Evolutionary conservation across 2,113 vertebrate species (phyloP).

Genomic region (Alouatta palliata): DNA sequence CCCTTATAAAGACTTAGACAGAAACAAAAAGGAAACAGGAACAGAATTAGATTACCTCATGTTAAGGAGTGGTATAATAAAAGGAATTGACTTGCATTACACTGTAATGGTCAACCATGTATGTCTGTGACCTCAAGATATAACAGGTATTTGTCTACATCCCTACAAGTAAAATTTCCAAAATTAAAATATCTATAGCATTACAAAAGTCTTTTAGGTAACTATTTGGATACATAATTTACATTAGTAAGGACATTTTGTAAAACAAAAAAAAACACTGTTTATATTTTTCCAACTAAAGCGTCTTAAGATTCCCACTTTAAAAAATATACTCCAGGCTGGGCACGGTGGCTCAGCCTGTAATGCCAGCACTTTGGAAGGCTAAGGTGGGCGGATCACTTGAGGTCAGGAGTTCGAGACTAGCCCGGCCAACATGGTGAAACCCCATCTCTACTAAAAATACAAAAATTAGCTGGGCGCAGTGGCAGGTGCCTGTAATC

Average conservation of each 20-base stretch:
- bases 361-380: no score
- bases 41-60: background rate
- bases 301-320: background rate
- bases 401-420: no score
- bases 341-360: no score
- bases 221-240: conserved; percentile 3
- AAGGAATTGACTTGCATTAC: background rate
- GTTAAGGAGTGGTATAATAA: background rate
- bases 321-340: background rate
- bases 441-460: no score
- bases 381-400: no score
- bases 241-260: background rate
- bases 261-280: background rate
- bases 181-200: background rate
- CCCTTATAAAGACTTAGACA: background rate
- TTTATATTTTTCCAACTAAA: conserved; percentile 3
- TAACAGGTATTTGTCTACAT: conserved; percentile 22
- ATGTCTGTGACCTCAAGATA: background rate
- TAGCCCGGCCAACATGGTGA: no score
- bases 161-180: conserved; percentile 21
- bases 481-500: no score
- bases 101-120: background rate
- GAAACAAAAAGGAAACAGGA: conserved; percentile 2
- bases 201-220: conserved; percentile 39
- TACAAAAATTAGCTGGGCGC: no score